Conservation (phyloP, 2,888 invertebrate species). For the Dicycla oo region DNA sequence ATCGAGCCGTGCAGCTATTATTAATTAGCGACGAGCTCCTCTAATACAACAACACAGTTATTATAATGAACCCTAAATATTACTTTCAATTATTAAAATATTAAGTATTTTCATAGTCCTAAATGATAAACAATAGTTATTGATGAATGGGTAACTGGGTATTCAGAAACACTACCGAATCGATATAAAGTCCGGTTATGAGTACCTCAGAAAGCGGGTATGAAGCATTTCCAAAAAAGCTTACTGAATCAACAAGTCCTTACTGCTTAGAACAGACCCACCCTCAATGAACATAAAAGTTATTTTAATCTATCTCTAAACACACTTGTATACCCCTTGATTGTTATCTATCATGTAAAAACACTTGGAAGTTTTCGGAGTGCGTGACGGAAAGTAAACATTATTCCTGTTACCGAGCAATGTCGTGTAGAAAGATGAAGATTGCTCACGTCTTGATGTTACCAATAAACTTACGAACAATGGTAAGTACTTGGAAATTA, state of each 20-base stretch:
- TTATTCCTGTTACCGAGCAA: slow-evolving; percentile 39
- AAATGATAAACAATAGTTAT: too few species aligned
- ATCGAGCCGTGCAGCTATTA: too few species aligned
- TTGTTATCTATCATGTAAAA: slow-evolving; percentile 13
- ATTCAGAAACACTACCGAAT: too few species aligned
- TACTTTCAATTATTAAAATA: too few species aligned
- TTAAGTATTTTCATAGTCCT: too few species aligned
- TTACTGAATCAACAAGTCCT: not conserved
- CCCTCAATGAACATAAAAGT: not conserved
- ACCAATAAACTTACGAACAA: slow-evolving; percentile 40
- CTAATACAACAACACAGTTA: too few species aligned
- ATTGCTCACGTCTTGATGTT: slow-evolving; percentile 56
- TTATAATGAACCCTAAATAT: too few species aligned
- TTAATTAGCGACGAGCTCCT: too few species aligned
- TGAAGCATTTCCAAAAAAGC: not conserved
- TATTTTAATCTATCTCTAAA: not conserved
- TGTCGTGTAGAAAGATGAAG: slow-evolving; percentile 53
- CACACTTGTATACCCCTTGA: not conserved
- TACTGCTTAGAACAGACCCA: not conserved
- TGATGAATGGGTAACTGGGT: too few species aligned
- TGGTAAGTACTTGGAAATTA: slow-evolving; percentile 28
- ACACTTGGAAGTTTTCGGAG: slow-evolving; percentile 42
- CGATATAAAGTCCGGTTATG: too few species aligned
- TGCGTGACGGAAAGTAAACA: slow-evolving; percentile 51
- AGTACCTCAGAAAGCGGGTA: too few species aligned